phyloP scores from a whole-genome alignment of 92 coral and sea anemone genomes.

The Palythoa caribaeorum region DNA sequence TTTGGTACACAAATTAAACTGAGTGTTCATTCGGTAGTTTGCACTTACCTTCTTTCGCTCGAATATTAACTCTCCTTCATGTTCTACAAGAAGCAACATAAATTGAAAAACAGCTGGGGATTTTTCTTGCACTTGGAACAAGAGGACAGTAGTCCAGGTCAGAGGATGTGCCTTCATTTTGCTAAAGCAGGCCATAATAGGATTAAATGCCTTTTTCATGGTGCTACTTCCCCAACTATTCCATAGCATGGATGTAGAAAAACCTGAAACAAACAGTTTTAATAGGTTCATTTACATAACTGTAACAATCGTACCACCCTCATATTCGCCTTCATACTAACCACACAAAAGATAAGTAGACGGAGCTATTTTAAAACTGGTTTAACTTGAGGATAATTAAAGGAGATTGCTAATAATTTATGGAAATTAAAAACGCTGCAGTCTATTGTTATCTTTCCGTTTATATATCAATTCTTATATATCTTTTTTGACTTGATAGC shows the following conservation, averaged over 20 bases:
- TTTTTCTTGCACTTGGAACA: background rate
- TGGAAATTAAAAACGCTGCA: too few species aligned
- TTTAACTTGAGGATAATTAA: too few species aligned
- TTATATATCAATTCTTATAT: too few species aligned
- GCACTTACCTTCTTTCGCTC: background rate
- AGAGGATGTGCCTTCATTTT: background rate
- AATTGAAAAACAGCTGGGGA: slow-evolving; percentile 3
- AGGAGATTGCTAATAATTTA: too few species aligned
- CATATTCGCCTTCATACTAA: too few species aligned
- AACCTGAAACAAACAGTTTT: background rate
- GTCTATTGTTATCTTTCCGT: too few species aligned
- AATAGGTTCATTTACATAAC: background rate
- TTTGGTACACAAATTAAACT: background rate
- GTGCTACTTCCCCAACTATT: background rate
- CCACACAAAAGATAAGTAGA: too few species aligned
- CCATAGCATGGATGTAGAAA: background rate
- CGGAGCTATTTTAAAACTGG: background rate
- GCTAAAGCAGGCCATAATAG: background rate
- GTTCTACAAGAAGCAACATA: background rate
- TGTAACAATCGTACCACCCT: too few species aligned
- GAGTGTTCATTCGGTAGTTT: background rate
- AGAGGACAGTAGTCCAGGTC: background rate
- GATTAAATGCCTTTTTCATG: background rate
- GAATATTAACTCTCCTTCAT: background rate
- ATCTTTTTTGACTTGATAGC: too few species aligned